phyloP scores from a whole-genome alignment of 2,113 vertebrate genomes.

The Psilopogon haemacephalus region DNA sequence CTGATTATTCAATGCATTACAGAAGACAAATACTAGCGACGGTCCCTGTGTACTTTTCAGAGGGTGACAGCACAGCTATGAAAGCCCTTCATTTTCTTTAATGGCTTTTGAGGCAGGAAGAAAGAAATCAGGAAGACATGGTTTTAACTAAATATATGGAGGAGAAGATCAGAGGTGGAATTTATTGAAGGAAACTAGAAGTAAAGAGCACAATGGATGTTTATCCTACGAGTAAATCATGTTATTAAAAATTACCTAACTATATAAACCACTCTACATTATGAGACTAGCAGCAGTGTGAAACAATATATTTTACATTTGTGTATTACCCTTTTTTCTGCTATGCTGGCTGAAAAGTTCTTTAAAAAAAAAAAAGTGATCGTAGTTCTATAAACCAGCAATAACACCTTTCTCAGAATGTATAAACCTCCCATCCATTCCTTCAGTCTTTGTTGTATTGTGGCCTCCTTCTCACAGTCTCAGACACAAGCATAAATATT shows the following conservation, averaged over 20 bases:
- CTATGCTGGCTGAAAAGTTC: not conserved
- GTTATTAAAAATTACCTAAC: not conserved
- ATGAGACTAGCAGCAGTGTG: not conserved
- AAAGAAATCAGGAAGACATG: not conserved
- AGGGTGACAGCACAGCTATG: not conserved
- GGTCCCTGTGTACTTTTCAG: not conserved
- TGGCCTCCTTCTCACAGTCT: not conserved
- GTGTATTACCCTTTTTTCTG: not conserved
- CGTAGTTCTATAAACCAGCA: not conserved
- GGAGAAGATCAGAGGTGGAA: not conserved
- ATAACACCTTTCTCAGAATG: not conserved
- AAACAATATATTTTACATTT: not conserved
- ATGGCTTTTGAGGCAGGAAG: not conserved
- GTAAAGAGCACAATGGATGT: not conserved
- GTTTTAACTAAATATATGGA: not conserved
- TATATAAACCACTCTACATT: not conserved
- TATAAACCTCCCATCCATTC: not conserved
- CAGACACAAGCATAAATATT: not conserved
- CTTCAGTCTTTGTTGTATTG: not conserved
- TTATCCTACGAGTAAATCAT: not conserved
- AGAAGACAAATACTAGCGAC: not conserved
- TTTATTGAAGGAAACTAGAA: not conserved
- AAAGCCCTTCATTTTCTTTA: not conserved
- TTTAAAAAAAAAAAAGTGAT: too few species aligned
- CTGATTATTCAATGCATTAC: not conserved